These are phyloP conservation scores for Siphamia tubifer DNA, from an alignment of 2,113 vertebrate genomes.

Conservation along the genomic window DNA sequence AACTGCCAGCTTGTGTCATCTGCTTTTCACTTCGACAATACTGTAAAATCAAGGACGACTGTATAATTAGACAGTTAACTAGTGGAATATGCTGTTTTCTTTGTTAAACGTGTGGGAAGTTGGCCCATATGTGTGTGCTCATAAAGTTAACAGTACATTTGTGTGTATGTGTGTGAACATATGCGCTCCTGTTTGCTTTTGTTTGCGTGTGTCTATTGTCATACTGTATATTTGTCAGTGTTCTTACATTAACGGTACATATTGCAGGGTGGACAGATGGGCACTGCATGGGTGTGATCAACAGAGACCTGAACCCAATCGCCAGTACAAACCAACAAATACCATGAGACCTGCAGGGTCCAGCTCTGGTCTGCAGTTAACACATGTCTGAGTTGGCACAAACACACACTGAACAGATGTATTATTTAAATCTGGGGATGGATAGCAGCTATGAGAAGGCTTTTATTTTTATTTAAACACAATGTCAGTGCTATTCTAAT, in stretches of 20 bases:
- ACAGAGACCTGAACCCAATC: conserved; percentile 37
- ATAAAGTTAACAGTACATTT: neutral
- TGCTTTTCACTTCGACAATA: conserved; percentile 47
- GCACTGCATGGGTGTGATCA: conserved; percentile 37
- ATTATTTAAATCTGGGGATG: conserved; percentile 28
- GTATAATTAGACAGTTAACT: conserved; percentile 59
- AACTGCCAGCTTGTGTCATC: conserved; percentile 65
- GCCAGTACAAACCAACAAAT: conserved; percentile 38
- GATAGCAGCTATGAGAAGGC: conserved; percentile 7
- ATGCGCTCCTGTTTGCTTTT: neutral
- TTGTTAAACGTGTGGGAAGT: conserved; percentile 47
- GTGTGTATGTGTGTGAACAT: neutral
- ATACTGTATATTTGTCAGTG: conserved; percentile 1
- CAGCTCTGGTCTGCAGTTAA: conserved; percentile 42
- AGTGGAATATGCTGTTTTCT: conserved; percentile 47
- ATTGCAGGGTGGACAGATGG: conserved; percentile 57
- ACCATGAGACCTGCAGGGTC: conserved; percentile 34
- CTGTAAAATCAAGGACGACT: conserved; percentile 52
- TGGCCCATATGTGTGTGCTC: conserved; percentile 17
- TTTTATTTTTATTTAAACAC: neutral
- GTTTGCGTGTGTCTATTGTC: conserved; percentile 4
- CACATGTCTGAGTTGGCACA: conserved; percentile 55
- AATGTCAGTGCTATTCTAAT: neutral
- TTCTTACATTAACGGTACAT: conserved; percentile 6
- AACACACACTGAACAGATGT: conserved; percentile 53